phyloP scores from a whole-genome alignment of 2,888 invertebrate species.

The Eubasilissa splendida region DNA sequence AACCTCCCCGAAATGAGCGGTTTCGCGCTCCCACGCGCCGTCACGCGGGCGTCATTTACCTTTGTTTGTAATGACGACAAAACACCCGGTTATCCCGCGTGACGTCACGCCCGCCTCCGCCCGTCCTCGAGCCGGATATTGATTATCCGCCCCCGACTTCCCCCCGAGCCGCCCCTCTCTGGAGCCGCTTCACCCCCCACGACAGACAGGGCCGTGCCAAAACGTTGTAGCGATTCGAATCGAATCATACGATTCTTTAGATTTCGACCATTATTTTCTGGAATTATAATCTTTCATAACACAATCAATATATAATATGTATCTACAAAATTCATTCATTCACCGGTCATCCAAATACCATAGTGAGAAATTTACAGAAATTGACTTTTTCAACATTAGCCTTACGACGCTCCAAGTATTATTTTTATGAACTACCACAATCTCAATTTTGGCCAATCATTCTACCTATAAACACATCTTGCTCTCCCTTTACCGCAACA shows the following conservation, averaged over 20 bases:
- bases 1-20: background rate
- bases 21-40: slow-evolving; percentile 38
- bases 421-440: too few species aligned
- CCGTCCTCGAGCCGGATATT: slow-evolving; percentile 76
- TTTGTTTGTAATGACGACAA: slow-evolving; percentile 53
- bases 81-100: slow-evolving; percentile 45
- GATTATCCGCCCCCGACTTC: slow-evolving; percentile 73
- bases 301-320: too few species aligned
- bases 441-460: too few species aligned
- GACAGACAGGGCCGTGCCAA: slow-evolving; percentile 19
- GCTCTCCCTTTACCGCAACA: too few species aligned
- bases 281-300: too few species aligned
- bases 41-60: slow-evolving; percentile 47
- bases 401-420: too few species aligned
- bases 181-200: slow-evolving; percentile 41
- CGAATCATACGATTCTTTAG: background rate
- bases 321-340: too few species aligned
- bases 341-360: too few species aligned
- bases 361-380: too few species aligned
- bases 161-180: slow-evolving; percentile 57
- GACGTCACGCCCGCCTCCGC: slow-evolving; percentile 61
- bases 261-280: too few species aligned
- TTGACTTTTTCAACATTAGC: too few species aligned
- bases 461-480: too few species aligned
- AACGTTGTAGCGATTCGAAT: background rate